Base-by-base conservation (phyloP, 2,797 vertebrate species). In the Hemibagrus guttatus region DNA sequence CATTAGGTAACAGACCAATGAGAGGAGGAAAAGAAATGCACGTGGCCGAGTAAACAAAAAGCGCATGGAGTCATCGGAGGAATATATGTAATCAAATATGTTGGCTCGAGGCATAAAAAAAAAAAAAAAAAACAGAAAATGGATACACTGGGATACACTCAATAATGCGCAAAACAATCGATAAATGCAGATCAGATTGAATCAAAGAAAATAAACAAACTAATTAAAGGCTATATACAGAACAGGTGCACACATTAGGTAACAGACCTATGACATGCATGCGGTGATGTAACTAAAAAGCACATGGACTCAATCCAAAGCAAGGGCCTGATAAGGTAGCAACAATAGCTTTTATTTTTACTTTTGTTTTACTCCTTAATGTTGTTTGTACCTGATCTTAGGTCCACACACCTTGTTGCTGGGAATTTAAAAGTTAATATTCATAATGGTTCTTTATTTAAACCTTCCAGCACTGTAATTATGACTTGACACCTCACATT, bases 351-450 rank as follows among this genome's bases (percentile, higher is more conserved):
- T 39, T 39, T 39, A 39, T 39, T 39, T 39, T 39, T 39, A 39
- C 35, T 39, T 39, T 3, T 16, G n/a, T 58, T 28, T 21, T 1
- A 26, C 19, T 75, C 46, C 3, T 9, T 54, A 28, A 13, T n/a
- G 16, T 4, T 16, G n/a, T 52, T 75, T 54, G 16, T 75, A 54
- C 26, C n/a, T n/a, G n/a, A n/a, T n/a, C n/a, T n/a, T n/a, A n/a
- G n/a, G 46, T 46, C 46, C 46, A 14, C 1, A 21, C 4, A 0
- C 46, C 42, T 42, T n/a, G 58, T 42, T 23, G 75, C 69, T 64
- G 61, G 12, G 52, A 72, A 81, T 71, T 63, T 71, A 86, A 66
- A 28, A 83, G 80, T 75, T 75, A 83, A 31, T 42, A 52, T 31
- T 21, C 39, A 59, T n/a, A 85, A 56, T 52, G 26, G 78, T 63